These are phyloP conservation scores for Melanophora roralis DNA, from an alignment of 2,888 invertebrate species.

Conservation along the genomic window DNA sequence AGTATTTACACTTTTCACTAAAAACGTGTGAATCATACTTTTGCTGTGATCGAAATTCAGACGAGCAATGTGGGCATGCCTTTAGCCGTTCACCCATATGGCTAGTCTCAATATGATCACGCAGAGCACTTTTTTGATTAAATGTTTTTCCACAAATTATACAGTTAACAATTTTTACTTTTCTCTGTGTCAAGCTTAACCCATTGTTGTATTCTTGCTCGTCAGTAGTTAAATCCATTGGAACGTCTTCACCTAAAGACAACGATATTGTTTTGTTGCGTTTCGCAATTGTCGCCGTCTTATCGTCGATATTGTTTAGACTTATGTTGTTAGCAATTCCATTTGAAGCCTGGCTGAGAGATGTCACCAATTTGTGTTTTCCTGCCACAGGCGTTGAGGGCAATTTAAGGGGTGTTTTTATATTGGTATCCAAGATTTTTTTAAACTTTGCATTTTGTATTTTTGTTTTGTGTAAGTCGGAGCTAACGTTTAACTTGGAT, in stretches of 20 bases:
- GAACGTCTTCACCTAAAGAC: not conserved
- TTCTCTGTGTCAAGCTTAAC: not conserved
- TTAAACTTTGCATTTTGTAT: not conserved
- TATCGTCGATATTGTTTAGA: not conserved
- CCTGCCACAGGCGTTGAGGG: no score
- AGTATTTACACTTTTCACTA: constrained; percentile 56
- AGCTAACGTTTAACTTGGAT: not conserved
- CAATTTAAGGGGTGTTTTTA: not conserved
- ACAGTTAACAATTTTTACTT: constrained; percentile 27
- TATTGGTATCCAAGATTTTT: not conserved
- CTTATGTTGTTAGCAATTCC: not conserved
- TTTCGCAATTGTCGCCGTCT: not conserved
- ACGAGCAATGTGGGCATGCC: constrained; percentile 58
- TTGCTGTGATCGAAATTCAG: constrained; percentile 54
- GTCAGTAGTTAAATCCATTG: not conserved
- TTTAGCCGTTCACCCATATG: constrained; percentile 58
- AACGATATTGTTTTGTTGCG: not conserved
- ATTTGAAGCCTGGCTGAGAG: not conserved
- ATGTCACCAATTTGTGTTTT: not conserved
- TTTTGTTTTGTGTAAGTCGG: not conserved
- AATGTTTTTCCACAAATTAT: constrained; percentile 44
- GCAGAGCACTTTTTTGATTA: constrained; percentile 24
- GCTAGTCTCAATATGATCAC: constrained; percentile 50
- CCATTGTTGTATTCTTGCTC: constrained; percentile 2
- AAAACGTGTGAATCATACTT: constrained; percentile 61